These are phyloP conservation scores for Pituophis catenifer DNA, from an alignment of 2,113 vertebrate species.

Conservation along the genomic window DNA sequence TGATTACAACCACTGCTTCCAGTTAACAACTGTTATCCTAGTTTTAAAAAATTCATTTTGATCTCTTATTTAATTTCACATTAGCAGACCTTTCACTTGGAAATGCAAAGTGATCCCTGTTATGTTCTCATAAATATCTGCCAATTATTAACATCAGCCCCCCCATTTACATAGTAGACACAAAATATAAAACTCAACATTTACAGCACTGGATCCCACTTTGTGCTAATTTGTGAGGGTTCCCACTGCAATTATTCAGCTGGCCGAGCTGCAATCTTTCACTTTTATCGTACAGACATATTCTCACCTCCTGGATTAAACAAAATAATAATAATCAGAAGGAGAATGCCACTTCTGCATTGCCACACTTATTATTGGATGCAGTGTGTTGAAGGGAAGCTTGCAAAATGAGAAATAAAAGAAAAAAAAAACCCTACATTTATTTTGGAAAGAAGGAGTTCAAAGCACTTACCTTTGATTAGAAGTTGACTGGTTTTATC, in stretches of 20 bases:
- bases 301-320: not conserved
- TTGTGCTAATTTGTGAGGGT: not conserved
- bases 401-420: not conserved
- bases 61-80: constrained; percentile 44
- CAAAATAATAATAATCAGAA: not conserved
- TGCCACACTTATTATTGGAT: not conserved
- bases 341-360: not conserved
- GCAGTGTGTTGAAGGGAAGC: not conserved
- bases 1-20: constrained; percentile 33
- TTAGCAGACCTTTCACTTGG: constrained; percentile 42
- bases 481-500: not conserved
- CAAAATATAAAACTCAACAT: not conserved
- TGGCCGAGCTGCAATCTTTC: not conserved
- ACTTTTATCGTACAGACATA: not conserved
- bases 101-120: constrained; percentile 43
- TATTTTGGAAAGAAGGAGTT: not conserved
- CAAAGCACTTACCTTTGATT: not conserved
- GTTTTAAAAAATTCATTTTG: constrained; percentile 35
- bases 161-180: not conserved
- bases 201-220: not conserved
- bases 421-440: not conserved
- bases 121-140: constrained; percentile 31
- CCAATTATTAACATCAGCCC: constrained; percentile 4
- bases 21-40: constrained; percentile 28
- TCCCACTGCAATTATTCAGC: not conserved